Conservation (phyloP, 2,888 invertebrate species). For the Argyresthia albistria region DNA sequence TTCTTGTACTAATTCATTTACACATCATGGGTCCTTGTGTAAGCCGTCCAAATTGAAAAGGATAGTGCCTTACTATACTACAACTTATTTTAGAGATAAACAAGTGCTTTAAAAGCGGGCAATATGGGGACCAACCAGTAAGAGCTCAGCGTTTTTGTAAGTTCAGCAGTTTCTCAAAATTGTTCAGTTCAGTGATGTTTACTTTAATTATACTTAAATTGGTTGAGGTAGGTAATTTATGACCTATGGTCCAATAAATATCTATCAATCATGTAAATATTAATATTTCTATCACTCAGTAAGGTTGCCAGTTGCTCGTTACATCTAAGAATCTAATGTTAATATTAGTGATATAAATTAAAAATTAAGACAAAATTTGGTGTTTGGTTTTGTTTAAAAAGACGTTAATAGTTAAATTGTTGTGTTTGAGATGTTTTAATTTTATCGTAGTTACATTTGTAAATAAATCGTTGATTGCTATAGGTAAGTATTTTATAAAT, state of each 20-base stretch:
- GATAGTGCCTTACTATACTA: conserved; percentile 1
- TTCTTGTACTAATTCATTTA: too few relatives aligned
- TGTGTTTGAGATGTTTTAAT: too few relatives aligned
- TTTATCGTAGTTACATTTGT: too few relatives aligned
- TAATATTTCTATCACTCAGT: too few relatives aligned
- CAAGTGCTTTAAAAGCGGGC: conserved; percentile 14
- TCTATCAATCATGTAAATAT: too few relatives aligned
- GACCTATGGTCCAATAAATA: too few relatives aligned
- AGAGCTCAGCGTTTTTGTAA: neutral
- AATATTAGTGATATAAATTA: neutral
- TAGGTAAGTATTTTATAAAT: too few relatives aligned
- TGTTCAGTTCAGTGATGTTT: neutral
- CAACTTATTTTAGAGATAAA: too few relatives aligned
- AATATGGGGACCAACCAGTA: conserved; percentile 27
- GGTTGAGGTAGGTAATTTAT: too few relatives aligned
- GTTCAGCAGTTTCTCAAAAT: neutral
- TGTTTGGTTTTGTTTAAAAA: too few relatives aligned
- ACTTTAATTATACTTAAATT: neutral
- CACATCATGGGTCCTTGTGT: neutral
- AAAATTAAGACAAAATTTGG: neutral
- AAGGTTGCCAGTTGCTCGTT: neutral
- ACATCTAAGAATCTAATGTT: neutral
- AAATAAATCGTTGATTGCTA: too few relatives aligned
- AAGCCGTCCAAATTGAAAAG: conserved; percentile 3
- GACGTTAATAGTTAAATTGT: too few relatives aligned